A percentile compares a stretch with the other conserved stretches of the same genome.
These are phyloP conservation scores for Lymantria monacha DNA, from an alignment of 2,888 invertebrate genomes.

Conservation along the genomic window DNA sequence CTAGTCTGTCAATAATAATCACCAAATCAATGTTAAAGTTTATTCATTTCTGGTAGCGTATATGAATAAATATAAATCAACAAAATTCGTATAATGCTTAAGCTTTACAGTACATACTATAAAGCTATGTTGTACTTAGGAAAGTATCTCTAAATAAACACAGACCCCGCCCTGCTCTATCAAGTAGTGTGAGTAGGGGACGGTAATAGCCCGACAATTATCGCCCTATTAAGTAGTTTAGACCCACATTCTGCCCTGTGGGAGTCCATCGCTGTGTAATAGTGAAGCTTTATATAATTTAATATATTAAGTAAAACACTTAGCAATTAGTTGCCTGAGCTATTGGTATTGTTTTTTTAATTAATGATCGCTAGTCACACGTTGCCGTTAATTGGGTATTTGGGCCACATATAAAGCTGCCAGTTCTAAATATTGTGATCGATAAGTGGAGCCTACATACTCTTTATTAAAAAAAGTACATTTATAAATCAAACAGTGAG, in stretches of 20 bases:
- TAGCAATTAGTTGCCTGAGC: conserved; percentile 30
- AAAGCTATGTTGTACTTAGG: background rate
- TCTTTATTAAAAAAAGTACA: background rate
- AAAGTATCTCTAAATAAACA: background rate
- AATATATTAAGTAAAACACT: conserved; percentile 33
- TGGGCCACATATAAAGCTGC: background rate
- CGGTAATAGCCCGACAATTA: conserved; percentile 68
- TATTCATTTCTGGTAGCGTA: no score
- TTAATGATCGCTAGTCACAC: conserved; percentile 10
- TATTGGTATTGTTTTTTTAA: conserved; percentile 23
- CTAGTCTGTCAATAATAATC: no score
- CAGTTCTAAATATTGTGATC: background rate
- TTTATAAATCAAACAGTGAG: background rate
- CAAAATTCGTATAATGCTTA: no score
- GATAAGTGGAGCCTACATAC: background rate
- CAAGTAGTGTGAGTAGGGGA: conserved; percentile 23
- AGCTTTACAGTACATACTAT: no score
- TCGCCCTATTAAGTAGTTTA: conserved; percentile 77
- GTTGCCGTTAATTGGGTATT: background rate
- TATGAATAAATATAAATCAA: no score
- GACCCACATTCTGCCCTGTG: conserved; percentile 47
- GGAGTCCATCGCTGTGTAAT: conserved; percentile 28
- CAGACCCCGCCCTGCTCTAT: conserved; percentile 9
- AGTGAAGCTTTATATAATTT: conserved; percentile 24
- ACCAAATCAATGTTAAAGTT: no score